Conservation (phyloP, 2,797 vertebrate genomes). For the Alca torda region DNA sequence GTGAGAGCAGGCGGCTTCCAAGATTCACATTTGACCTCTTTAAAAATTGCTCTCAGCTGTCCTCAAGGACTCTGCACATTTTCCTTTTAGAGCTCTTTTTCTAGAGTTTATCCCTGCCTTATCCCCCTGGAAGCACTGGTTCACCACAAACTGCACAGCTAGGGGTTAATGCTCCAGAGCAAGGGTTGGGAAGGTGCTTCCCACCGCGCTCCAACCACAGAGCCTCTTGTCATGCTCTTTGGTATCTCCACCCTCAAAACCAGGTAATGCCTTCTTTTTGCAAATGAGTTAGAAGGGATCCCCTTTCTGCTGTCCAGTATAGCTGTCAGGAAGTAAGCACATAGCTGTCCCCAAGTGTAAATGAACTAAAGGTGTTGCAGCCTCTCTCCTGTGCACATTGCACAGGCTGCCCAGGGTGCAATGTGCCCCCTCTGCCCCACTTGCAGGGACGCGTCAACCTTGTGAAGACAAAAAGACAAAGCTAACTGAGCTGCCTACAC, state of each 20-base stretch:
- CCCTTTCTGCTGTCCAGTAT: neutral
- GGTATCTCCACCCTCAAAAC: neutral
- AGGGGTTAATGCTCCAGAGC: neutral
- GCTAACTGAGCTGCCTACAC: neutral
- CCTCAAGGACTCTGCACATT: neutral
- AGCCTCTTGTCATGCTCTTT: neutral
- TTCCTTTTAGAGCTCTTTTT: neutral
- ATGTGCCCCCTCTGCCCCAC: neutral
- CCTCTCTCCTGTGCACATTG: neutral
- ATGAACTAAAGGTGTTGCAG: neutral
- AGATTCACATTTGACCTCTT: neutral
- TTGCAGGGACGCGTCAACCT: accelerated
- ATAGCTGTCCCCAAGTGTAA: neutral
- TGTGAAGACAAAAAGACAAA: neutral
- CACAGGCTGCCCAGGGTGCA: neutral
- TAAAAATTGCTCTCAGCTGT: neutral
- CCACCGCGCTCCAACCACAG: neutral
- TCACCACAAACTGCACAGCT: neutral
- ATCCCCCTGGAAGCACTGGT: neutral
- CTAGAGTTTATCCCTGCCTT: neutral
- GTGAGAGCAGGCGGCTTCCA: neutral
- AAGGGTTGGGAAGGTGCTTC: neutral
- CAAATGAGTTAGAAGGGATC: neutral
- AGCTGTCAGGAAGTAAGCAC: neutral
- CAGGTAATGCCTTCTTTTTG: neutral